Base-by-base conservation (phyloP, 2,113 vertebrate species). In the Malurus elegans region DNA sequence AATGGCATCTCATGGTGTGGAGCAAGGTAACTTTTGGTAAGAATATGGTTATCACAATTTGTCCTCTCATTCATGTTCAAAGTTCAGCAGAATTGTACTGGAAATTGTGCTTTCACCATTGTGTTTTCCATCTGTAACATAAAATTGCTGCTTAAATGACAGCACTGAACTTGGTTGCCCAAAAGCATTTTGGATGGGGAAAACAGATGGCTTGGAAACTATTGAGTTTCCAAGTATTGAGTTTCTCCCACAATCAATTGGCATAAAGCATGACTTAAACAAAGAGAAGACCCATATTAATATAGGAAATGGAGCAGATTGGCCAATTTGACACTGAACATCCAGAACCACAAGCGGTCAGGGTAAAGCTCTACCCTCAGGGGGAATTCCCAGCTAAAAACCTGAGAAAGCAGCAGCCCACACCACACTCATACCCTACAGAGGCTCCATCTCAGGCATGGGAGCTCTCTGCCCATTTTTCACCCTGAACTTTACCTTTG, bases 161-260 rank as follows among this genome's bases (percentile, higher is more conserved):
- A 88, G 53, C 53, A 21, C 10, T 54, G 12, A 56, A 57, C 8
- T 3, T 1, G 0, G 0, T 3, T 90, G 20, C 31, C 34, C 38
- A 14, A 31, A 79, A 71, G 11, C 34, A 36, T 34, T 82, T 47
- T 44, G 19, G 29, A 21, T 42, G 17, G n/a, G 25, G 48, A 42
- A 71, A 56, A 70, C 0, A 1, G 15, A 1, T 53, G 65, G 56
- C 44, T 81, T 40, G 18, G 40, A 24, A 92, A 50, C 13, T 7
- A 5, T 5, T n/a, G n/a, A n/a, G n/a, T n/a, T n/a, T n/a, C n/a
- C n/a, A n/a, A n/a, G 6, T 50, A 9, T 34, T 57, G 32, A 26
- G 2, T n/a, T 75, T 76, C 45, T 79, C 40, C 40, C 21, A 42
- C 18, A 36, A 29, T 36, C 38, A 57, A 4, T 4, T 34, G 12